Evolutionary conservation across 2,113 vertebrate species (phyloP).

Genomic region (Motacilla alba): DNA sequence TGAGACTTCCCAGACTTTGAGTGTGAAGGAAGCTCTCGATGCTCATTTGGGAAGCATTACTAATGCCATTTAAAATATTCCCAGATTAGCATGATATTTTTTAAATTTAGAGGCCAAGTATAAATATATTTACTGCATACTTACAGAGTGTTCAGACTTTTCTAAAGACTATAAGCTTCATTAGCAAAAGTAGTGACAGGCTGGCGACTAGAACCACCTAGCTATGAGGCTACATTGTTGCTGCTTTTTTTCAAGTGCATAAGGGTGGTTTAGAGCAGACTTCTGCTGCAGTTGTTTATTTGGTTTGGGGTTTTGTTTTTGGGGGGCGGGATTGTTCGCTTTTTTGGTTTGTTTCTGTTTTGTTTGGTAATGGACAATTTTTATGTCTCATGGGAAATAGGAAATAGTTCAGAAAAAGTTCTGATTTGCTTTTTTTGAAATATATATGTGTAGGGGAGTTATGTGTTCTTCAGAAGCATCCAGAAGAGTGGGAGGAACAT

Average conservation of each 20-base stretch:
- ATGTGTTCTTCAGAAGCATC: neutral
- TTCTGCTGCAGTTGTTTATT: neutral
- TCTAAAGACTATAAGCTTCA: neutral
- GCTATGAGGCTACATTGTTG: neutral
- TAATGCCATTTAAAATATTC: neutral
- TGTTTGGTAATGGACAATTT: neutral
- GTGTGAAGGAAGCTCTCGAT: neutral
- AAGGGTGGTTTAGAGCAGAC: neutral
- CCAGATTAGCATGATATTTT: neutral
- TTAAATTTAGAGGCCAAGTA: neutral
- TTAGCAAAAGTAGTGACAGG: neutral
- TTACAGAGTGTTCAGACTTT: neutral
- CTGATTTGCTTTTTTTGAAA: neutral
- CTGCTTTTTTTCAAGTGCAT: neutral
- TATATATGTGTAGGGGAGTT: neutral
- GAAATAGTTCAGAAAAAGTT: neutral
- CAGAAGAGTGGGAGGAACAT: neutral
- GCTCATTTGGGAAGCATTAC: neutral
- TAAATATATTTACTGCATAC: neutral
- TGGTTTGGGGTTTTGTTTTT: neutral
- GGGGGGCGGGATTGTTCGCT: neutral
- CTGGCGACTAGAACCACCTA: neutral
- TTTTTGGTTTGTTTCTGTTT: neutral
- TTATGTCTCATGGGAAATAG: neutral
- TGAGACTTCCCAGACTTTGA: neutral